Evolutionary conservation across 2,113 vertebrate species (phyloP).

Genomic region (Pampusana beccarii): DNA sequence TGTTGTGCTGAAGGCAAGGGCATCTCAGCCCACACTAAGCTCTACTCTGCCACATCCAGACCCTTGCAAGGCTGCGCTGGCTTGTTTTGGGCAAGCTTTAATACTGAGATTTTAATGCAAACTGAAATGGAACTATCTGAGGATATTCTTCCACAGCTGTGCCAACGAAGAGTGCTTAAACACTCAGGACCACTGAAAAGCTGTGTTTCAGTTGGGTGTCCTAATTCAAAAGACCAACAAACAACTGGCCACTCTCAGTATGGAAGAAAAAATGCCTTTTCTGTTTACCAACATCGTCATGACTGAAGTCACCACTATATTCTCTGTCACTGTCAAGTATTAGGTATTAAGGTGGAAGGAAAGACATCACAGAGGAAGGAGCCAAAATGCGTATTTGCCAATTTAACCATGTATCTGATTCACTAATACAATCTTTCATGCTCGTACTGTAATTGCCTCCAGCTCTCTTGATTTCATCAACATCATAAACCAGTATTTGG

Average conservation of each 20-base stretch:
- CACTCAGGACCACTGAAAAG: background rate
- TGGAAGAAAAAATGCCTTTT: background rate
- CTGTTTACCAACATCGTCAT: background rate
- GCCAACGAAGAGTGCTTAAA: background rate
- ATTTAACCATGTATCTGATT: background rate
- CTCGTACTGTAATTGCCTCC: background rate
- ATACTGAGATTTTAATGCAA: background rate
- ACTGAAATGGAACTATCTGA: background rate
- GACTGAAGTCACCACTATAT: background rate
- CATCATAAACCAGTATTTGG: background rate
- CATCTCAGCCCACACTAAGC: background rate
- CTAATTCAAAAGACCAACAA: background rate
- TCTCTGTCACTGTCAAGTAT: background rate
- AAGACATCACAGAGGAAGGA: background rate
- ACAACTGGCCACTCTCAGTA: background rate
- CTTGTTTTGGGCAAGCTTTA: background rate
- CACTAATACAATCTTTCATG: background rate
- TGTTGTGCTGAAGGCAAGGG: background rate
- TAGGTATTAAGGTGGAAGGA: background rate
- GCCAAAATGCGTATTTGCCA: background rate
- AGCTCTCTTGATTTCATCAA: slow-evolving; percentile 2
- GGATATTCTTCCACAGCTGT: background rate
- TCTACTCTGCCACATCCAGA: background rate
- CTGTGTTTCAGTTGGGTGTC: background rate
- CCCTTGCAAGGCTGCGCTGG: background rate